These are phyloP conservation scores for Agrypnia vestita DNA, from an alignment of 1,140 invertebrate genomes.

Conservation along the genomic window DNA sequence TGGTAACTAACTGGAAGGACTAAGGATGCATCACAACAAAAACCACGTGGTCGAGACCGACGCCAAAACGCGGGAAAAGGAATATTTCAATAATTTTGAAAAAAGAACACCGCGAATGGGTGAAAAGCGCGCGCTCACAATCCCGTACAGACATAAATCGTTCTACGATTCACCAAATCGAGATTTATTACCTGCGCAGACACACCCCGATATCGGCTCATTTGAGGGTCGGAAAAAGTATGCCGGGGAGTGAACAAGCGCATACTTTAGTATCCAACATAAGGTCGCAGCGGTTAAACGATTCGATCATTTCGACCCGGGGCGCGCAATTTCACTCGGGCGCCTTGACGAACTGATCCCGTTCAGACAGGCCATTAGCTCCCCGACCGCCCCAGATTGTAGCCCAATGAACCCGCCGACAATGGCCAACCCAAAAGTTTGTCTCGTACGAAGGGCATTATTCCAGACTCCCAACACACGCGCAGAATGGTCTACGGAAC, in stretches of 20 bases:
- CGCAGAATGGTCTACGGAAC: conserved; percentile 4
- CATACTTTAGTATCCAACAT: too few relatives aligned
- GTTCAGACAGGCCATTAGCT: conserved; percentile 30
- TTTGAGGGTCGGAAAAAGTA: conserved; percentile 9
- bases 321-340: not conserved
- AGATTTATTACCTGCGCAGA: conserved; percentile 56
- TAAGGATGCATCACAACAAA: conserved; percentile 30
- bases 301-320: not conserved
- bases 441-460: conserved; percentile 56
- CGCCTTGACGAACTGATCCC: conserved; percentile 19
- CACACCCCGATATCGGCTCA: conserved; percentile 28
- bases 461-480: conserved; percentile 46
- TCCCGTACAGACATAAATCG: conserved; percentile 38
- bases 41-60: conserved; percentile 20
- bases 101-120: conserved; percentile 29
- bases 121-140: conserved; percentile 26
- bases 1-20: too few relatives aligned
- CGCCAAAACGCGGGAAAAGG: conserved; percentile 44
- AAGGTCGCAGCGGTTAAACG: not conserved
- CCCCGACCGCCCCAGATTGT: conserved; percentile 43
- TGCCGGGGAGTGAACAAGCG: not conserved
- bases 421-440: conserved; percentile 57
- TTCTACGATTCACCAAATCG: conserved; percentile 40
- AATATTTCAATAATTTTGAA: not conserved
- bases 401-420: conserved; percentile 59